Evolutionary conservation across 1,140 invertebrate species (phyloP).

Genomic region (Heliconius himera): DNA sequence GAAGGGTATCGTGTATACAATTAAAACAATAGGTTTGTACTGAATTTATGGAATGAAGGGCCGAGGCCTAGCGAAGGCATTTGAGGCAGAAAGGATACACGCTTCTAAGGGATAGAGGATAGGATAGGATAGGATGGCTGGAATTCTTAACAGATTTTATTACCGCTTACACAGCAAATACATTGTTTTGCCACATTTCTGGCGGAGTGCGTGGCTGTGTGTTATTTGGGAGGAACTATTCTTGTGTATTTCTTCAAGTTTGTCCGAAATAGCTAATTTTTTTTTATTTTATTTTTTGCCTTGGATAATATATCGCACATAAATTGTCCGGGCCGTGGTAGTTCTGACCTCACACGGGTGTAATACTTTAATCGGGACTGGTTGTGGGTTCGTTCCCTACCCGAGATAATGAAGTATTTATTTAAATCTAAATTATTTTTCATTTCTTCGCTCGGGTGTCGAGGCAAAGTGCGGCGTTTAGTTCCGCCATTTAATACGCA

Average conservation of each 20-base stretch:
- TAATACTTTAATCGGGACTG: too few relatives aligned
- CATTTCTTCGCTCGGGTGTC: too few relatives aligned
- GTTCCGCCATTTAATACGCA: too few relatives aligned
- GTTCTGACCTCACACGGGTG: too few relatives aligned
- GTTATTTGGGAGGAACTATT: background rate
- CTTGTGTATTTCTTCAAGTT: background rate
- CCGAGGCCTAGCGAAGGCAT: conserved; percentile 27
- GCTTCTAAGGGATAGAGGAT: conserved; percentile 10
- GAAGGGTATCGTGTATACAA: conserved; percentile 50
- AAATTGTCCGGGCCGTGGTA: too few relatives aligned
- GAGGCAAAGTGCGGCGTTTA: too few relatives aligned
- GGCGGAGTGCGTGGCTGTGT: background rate
- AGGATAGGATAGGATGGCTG: conserved; percentile 24
- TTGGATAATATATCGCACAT: too few relatives aligned
- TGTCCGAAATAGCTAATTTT: background rate
- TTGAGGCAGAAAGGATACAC: conserved; percentile 24
- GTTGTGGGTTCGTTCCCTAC: too few relatives aligned
- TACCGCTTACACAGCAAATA: conserved; percentile 7
- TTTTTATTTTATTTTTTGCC: background rate
- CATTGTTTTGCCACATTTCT: conserved; percentile 13
- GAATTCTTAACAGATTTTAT: conserved; percentile 30
- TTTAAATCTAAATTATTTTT: too few relatives aligned
- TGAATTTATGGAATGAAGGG: conserved; percentile 52
- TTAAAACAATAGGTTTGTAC: conserved; percentile 56
- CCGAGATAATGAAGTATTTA: too few relatives aligned